Evolutionary conservation across 2,888 invertebrate species (phyloP), one percentile per base, ranked within the genome.

Genomic region (Papilio demoleus): DNA sequence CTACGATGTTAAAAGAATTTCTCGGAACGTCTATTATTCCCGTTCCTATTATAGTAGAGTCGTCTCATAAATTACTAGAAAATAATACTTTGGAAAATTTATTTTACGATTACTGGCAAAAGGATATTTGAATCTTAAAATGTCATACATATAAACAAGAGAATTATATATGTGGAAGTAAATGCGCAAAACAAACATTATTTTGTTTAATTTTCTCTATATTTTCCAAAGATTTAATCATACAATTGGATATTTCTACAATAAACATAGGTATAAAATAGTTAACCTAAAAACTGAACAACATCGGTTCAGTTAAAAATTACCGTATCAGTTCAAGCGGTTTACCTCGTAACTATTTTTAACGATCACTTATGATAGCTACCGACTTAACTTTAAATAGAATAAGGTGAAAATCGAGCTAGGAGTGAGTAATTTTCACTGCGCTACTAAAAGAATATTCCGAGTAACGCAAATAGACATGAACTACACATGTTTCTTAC

Each of bases 361-460:
- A 71, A 71, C 70, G 70, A 65, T 62, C 70, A 71, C 67, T 70
- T 70, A 67, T 60, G 42, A 72, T 70, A 42, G 50, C 60, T 69
- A 42, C 68, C 60, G 65, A 69, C 65, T 53, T 68, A 71, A 71
- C 71, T 71, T 53, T 71, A 70, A 70, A 71, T 69, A 69, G 69
- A 65, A 70, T 71, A 67, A 60, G 36, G 60, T 62, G 64, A 68
- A 71, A 68, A 66, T 68, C 65, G 65, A 59, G 56, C 58, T 27
- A 36, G 24, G 31, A 6, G 36, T 47, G 63, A 67, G 60, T 60
- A 65, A 50, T 68, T 60, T 60, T 60, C 19, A 58, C 38, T 59
- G 4, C 14, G 63, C 31, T 58, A 59, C 45, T 34, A 22, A 64
- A 63, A 38, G 22, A 68, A 63, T 45, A 59, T 59, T 59, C 63